Evolutionary conservation across 2,113 vertebrate genomes (phyloP), one percentile per base, ranked within the genome.

Genomic region (Aegotheles bennettii): DNA sequence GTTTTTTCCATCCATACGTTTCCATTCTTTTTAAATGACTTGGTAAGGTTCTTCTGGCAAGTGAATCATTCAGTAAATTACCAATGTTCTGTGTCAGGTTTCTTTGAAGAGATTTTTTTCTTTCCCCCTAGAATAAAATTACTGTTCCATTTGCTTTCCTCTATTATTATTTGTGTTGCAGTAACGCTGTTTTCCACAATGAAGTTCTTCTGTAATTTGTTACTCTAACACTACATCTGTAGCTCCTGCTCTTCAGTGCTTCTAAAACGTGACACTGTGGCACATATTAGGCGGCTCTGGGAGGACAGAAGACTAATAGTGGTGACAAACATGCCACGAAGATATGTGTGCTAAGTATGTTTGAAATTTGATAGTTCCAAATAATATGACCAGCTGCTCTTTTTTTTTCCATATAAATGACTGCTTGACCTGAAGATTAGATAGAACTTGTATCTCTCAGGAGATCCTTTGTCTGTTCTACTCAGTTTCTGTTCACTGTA

Each of bases 11-110:
- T 45, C 16, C n/a, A n/a, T n/a, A n/a, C n/a, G n/a, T n/a, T 45
- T 42, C 15, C 15, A 47, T 40, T 56, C 67, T 42, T 89, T 76
- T 51, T 8, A 29, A 67, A 59, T n/a, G 75, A 12, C 23, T 94
- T 94, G 84, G 77, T 51, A 68, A 89, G 81, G 21, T 93, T 90
- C 50, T 77, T 92, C 48, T 70, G 74, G 64, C 51, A 74, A 63
- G 40, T 40, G 47, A 92, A 35, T 91, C 5, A 50, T 84, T 81
- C 33, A 75, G 11, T 67, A 59, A 84, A 84, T 88, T 57, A 65
- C 45, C 16, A 11, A 8, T 0, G 0, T 89, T 77, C 33, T 70
- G 21, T 23, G 18, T 77, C 64, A 74, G 31, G 13, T 85, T 86
- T 83, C 73, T 93, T 65, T 69, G 26, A 78, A 43, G 43, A 84